Base-by-base conservation (phyloP, 2,113 vertebrate genomes). In the Fregetta grallaria region DNA sequence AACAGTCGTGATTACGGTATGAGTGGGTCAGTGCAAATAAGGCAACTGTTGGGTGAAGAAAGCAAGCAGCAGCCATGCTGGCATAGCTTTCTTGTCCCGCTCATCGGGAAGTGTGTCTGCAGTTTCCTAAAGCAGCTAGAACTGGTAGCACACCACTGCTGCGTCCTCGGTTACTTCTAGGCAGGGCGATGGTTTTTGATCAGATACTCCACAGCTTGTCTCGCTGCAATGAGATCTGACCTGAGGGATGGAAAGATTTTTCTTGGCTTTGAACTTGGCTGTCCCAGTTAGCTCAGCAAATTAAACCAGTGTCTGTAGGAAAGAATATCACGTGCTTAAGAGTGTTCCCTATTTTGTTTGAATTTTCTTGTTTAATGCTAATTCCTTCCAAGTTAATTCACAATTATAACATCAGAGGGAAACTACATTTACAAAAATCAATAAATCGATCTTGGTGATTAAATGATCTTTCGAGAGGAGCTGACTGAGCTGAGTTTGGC, bases 1-100 rank as follows among this genome's bases (percentile, higher is more conserved):
- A 30, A 19, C 36, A 14, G 13, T 15, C 0, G 1, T 10, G 13
- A 11, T 53, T 19, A 10, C 2, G 1, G 20, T 34, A 0, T 12
- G 14, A 66, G 36, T 17, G 27, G 36, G 40, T 55, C n/a, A 16
- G 30, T 32, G 40, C 25, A 25, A 32, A n/a, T 13, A 49, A 30
- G 66, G 11, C 10, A 50, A 29, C 25, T 34, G 18, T 9, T 82
- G 53, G 36, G 20, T 77, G 59, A 63, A n/a, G 40, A 53, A 44
- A 27, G 27, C 49, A 40, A 40, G 15, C 25, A 25, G 71, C 30
- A 56, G 1, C 53, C 10, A 0, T 34, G 25, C 32, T 47, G 72
- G 17, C 8, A 0, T 1, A 34, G 45, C 11, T 23, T 50, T 40
- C 87, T 49, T 16, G 8, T 49, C 73, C n/a, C 2, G 1, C 58